Base-by-base conservation (phyloP, 2,888 invertebrate species). In the Dexiosoma caninum region DNA sequence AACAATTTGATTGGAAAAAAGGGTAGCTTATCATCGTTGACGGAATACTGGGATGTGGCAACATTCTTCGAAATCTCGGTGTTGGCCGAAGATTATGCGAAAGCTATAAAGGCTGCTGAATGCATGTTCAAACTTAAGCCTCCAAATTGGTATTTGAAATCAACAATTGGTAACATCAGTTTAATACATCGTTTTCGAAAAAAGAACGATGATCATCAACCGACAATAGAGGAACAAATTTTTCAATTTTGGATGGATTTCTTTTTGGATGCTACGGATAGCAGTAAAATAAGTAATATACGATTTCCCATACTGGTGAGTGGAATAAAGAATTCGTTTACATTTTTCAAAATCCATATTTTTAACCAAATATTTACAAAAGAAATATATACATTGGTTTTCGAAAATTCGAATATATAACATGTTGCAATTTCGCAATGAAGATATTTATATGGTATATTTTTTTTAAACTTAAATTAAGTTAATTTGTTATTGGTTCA, bases 161-260 rank as follows among this genome's bases (percentile, higher is more conserved):
- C 97, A 0, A 97, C 97, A n/a, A 96, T 98, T 89, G 97, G 97
- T 19, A 99, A 99, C 90, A 98, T 98, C 84, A 94, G 95, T 84
- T 91, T 99, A 77, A 99, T 99, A 87, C 96, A 96, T 90, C 92
- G 95, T 83, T 98, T 98, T 90, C 93, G 97, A 66, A 96, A 95
- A 88, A 95, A 94, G 85, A 92, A 92, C 78, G 96, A 96, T 85
- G 95, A 96, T 74, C 88, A 90, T 27, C 92, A 93, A 84, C 91
- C 92, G 9, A 92, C 94, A 0, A 94, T 95, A 0, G 97, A 97
- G 88, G 95, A 97, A 88, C 95, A 96, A 91, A 93, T 97, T 0
- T 98, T 99, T 89, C 93, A 95, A 84, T 99, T 99, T 91, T 99
- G 99, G 99, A 96, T 98, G 94, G 99, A 99, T 87, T 99, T 97